Base-by-base conservation (phyloP, 2,797 vertebrate genomes). In the Hoplostethus atlanticus region DNA sequence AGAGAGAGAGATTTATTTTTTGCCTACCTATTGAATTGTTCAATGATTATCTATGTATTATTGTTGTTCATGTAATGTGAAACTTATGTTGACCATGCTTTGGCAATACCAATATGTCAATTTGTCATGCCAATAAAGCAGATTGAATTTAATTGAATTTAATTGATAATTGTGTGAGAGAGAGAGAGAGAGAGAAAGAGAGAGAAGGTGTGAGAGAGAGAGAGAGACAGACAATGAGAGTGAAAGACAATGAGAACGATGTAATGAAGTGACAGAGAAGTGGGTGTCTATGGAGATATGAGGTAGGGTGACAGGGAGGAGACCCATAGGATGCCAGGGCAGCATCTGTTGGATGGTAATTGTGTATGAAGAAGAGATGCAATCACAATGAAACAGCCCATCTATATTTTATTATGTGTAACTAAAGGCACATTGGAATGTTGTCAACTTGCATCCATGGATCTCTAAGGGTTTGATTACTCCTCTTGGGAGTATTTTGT, bases 321-420 rank as follows among this genome's bases (percentile, higher is more conserved):
- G 87, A 91, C 88, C 92, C 74, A 77, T 63, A 86, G 93, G 92
- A 93, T 92, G 85, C 86, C 89, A 91, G 79, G 85, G 91, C 64
- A 79, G 54, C 67, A 0, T 68, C 71, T 85, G 59, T 62, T 66
- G 79, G 74, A 87, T 81, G 86, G 80, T 85, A 51, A 85, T 84
- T 84, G 73, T 76, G 79, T 72, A 55, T 83, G 69, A 79, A 34
- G 61, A 66, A 56, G 66, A 67, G 64, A 72, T 56, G 56, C 25
- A 61, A 69, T 73, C 73, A 63, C 68, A 68, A 54, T 68, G 65
- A 71, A 62, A 28, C 31, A 64, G 17, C 40, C 40, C 40, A 51
- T 57, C 40, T 66, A 50, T n/a, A 28, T 61, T 71, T 68, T 21
- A 64, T 16, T 10, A 48, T 40, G 58, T 70, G n/a, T 31, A 31